phyloP scores from a whole-genome alignment of 2,797 vertebrate genomes.

The Myotis findleyi region DNA sequence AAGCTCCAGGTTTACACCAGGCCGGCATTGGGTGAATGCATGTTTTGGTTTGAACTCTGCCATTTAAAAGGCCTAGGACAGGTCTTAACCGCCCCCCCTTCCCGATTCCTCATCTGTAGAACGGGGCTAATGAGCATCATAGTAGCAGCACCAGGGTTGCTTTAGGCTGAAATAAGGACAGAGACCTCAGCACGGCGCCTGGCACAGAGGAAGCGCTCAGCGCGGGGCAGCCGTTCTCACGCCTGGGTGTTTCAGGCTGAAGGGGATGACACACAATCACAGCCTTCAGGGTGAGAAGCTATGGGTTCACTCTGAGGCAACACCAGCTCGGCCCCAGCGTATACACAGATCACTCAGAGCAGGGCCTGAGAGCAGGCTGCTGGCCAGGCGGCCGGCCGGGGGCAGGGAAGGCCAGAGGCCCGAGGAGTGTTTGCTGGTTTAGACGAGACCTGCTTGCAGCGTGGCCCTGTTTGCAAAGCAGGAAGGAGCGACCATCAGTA shows the following conservation, averaged over 20 bases:
- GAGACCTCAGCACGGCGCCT: neutral
- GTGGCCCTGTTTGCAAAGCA: neutral
- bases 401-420: neutral
- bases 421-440: neutral
- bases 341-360: fast-evolving
- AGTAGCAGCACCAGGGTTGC: neutral
- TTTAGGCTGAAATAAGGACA: neutral
- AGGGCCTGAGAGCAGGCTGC: neutral
- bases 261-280: neutral
- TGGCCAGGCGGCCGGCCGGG: neutral
- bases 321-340: neutral
- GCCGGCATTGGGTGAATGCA: neutral
- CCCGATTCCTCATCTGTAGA: neutral
- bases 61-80: neutral
- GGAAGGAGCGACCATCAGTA: neutral
- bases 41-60: neutral
- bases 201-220: neutral
- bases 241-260: neutral
- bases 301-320: neutral
- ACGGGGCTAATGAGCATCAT: neutral
- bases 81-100: neutral
- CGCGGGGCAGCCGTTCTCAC: neutral
- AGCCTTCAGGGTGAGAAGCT: neutral
- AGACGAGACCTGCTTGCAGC: fast-evolving
- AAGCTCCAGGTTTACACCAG: neutral